Evolutionary conservation across 2,797 vertebrate species (phyloP), one percentile per base, ranked within the genome.

Genomic region (Gila robusta): DNA sequence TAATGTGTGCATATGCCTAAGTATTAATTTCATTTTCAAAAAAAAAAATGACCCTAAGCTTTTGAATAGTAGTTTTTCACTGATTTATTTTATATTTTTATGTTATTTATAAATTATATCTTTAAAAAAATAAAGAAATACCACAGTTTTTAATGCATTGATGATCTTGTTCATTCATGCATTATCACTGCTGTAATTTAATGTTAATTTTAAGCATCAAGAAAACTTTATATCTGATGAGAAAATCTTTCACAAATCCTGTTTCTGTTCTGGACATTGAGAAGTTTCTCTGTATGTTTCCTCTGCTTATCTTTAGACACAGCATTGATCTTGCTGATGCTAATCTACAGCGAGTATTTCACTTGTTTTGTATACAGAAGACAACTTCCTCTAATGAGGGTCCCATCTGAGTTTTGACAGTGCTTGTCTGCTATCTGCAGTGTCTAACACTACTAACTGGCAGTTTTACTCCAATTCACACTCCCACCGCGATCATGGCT

Each of bases 401-500:
- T 28, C 67, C 49, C 5, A 5, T 41, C 21, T 54, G 35, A 16
- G n/a, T 32, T 56, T 59, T 54, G 66, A 37, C 64, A 17, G 9
- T 80, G 26, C 59, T 80, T 49, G 26, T 67, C 62, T 52, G 64
- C 21, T 52, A 6, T 52, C 21, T 37, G 12, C 52, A 59, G 69
- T 12, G 0, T 72, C 9, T 32, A 41, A 59, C 81, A 44, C 17
- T 82, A 32, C 52, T 73, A 41, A 73, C 52, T 62, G 69, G 37
- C 52, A 32, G 37, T 32, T 59, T 72, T 23, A 14, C 67, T 71
- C 35, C 2, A 44, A n/a, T 82, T 82, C 81, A 41, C 81, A 72
- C 69, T 82, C 47, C 67, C 23, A 82, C 28, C 1, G 16, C 5
- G 14, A 26, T 72, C 49, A 21, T 14, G 17, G 21, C 26, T 73